Percentiles rank a stretch among this genome's conserved stretches.
phyloP scores from a whole-genome alignment of 2,113 vertebrate species.

The Scolopax mira region DNA sequence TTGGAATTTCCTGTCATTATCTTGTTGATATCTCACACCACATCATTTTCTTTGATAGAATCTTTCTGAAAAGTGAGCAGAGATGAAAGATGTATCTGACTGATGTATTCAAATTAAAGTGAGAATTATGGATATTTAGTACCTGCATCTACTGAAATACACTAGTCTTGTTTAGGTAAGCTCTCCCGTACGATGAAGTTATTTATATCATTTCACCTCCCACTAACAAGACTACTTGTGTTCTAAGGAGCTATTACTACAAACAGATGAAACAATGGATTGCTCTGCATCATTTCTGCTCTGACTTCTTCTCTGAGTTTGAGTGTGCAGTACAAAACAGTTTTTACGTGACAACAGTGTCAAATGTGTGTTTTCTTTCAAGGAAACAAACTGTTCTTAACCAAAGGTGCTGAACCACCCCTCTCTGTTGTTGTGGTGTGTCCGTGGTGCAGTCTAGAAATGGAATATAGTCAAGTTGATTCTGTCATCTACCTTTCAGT shows the following conservation, averaged over 20 bases:
- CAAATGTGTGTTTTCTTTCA: background rate
- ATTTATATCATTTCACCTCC: background rate
- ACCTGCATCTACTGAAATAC: background rate
- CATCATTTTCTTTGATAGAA: background rate
- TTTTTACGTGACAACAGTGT: background rate
- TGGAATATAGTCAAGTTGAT: background rate
- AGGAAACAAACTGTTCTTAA: background rate
- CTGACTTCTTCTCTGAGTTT: background rate
- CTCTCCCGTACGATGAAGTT: background rate
- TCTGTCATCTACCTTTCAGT: background rate
- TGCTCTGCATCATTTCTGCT: background rate
- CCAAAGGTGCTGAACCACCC: background rate
- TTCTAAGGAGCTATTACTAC: background rate
- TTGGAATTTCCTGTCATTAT: background rate
- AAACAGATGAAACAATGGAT: background rate
- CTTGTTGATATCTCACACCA: background rate
- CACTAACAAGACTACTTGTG: background rate
- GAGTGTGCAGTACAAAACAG: background rate
- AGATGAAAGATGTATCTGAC: background rate
- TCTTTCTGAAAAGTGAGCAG: background rate
- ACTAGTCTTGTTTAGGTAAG: background rate
- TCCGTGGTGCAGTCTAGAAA: background rate
- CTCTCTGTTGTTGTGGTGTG: rapidly evolving
- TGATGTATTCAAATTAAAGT: background rate
- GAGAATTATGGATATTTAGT: background rate